phyloP scores from a whole-genome alignment of 1,140 invertebrate genomes.

The Hycleus cichorii region DNA sequence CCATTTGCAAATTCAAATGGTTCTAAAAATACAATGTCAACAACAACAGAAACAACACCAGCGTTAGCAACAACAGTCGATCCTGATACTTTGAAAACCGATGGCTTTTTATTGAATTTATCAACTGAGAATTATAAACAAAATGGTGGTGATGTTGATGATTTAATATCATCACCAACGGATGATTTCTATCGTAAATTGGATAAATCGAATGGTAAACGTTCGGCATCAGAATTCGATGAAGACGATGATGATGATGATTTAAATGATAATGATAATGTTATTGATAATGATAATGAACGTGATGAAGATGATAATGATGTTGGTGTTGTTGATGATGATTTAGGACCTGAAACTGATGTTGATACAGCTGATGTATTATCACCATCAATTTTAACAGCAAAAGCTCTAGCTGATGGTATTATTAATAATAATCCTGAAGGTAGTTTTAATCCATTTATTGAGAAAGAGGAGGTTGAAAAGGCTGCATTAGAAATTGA shows the following conservation, averaged over 20 bases:
- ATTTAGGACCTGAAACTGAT: slow-evolving; percentile 54
- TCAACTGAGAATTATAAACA: slow-evolving; percentile 29
- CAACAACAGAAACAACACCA: slow-evolving; percentile 4
- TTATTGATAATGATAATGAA: background rate
- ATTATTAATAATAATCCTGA: slow-evolving; percentile 26
- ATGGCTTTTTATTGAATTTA: slow-evolving; percentile 30
- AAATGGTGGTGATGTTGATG: slow-evolving; percentile 19
- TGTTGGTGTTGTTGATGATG: slow-evolving; percentile 48
- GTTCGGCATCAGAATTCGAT: slow-evolving; percentile 34
- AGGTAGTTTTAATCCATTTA: slow-evolving; percentile 25
- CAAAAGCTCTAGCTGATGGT: slow-evolving; percentile 19
- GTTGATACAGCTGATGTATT: slow-evolving; percentile 48
- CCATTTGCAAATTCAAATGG: slow-evolving; percentile 37
- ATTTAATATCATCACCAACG: slow-evolving; percentile 1
- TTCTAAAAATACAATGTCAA: slow-evolving; percentile 22
- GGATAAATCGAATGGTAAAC: slow-evolving; percentile 35
- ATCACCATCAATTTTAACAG: slow-evolving; percentile 8
- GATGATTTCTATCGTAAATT: slow-evolving; percentile 15
- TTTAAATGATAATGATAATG: background rate
- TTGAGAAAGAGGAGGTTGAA: slow-evolving; percentile 22
- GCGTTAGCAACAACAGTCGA: no score
- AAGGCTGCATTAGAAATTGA: slow-evolving; percentile 21
- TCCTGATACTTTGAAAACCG: slow-evolving; percentile 15
- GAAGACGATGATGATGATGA: slow-evolving; percentile 44
- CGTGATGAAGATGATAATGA: slow-evolving; percentile 36